These are phyloP conservation scores for Strigamia transsilvanica DNA, from an alignment of 2,888 invertebrate genomes.

Conservation along the genomic window DNA sequence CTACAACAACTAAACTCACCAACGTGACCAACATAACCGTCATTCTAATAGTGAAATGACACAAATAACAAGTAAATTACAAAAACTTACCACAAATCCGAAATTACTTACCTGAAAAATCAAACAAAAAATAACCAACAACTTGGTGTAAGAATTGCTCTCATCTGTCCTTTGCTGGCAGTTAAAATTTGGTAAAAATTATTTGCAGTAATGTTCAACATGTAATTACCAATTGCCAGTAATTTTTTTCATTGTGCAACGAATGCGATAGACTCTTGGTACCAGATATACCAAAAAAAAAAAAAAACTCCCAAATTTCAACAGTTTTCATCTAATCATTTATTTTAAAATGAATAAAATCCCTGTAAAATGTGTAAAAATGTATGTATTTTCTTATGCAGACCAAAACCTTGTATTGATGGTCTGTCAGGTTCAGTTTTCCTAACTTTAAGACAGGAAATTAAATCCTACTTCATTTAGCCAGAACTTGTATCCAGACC, in stretches of 20 bases:
- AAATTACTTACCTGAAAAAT: background rate
- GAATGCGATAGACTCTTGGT: background rate
- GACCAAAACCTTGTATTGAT: background rate
- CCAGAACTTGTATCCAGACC: background rate
- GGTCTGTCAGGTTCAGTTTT: background rate
- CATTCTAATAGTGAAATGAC: background rate
- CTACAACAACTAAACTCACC: background rate
- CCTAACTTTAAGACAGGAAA: background rate
- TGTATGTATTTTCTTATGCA: no score
- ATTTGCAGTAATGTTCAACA: background rate
- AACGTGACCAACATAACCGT: background rate
- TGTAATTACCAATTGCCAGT: background rate
- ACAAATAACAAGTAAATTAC: no score
- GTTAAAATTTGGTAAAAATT: no score
- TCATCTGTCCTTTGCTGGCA: no score
- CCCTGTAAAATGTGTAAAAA: no score
- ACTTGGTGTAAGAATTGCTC: no score
- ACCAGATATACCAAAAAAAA: no score
- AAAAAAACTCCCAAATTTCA: no score
- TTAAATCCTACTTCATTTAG: background rate
- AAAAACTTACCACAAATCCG: background rate
- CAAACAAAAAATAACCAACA: no score
- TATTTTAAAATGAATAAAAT: no score
- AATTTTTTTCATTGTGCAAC: conserved; percentile 5
- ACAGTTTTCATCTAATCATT: no score